These are phyloP conservation scores for Diphyllodes magnificus DNA, from an alignment of 2,113 vertebrate genomes.

Conservation along the genomic window DNA sequence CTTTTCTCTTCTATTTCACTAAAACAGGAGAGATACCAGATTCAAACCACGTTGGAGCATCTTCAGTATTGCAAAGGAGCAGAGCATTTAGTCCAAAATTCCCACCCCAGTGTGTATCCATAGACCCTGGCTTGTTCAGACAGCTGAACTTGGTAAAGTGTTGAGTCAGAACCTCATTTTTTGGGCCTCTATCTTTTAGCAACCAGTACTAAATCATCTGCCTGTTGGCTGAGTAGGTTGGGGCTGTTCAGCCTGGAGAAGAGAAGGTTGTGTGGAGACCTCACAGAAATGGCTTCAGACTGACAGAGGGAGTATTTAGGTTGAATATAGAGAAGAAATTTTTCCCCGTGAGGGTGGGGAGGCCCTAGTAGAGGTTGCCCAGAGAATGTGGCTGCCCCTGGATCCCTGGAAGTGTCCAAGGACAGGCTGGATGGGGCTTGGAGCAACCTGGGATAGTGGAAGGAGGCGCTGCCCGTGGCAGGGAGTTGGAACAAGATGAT, in stretches of 20 bases:
- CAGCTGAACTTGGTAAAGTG: neutral
- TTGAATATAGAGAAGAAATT: neutral
- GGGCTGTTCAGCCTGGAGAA: neutral
- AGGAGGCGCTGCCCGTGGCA: neutral
- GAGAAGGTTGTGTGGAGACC: neutral
- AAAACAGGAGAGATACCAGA: neutral
- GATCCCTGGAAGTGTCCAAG: neutral
- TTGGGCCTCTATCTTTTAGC: neutral
- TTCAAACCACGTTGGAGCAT: neutral
- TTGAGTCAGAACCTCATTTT: neutral
- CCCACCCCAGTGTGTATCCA: rapidly evolving
- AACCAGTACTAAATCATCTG: neutral
- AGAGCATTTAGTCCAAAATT: neutral
- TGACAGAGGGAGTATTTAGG: no score
- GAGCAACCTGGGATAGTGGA: rapidly evolving
- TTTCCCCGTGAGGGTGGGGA: rapidly evolving
- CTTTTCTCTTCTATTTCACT: neutral
- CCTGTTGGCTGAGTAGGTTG: neutral
- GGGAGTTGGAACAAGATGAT: rapidly evolving
- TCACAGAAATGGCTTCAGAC: neutral
- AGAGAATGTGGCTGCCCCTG: neutral
- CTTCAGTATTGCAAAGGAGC: neutral
- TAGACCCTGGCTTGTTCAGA: neutral
- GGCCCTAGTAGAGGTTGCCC: neutral
- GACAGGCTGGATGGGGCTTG: rapidly evolving